Evolutionary conservation across 2,888 invertebrate genomes (phyloP).

Genomic region (Oxystoma pomonae): DNA sequence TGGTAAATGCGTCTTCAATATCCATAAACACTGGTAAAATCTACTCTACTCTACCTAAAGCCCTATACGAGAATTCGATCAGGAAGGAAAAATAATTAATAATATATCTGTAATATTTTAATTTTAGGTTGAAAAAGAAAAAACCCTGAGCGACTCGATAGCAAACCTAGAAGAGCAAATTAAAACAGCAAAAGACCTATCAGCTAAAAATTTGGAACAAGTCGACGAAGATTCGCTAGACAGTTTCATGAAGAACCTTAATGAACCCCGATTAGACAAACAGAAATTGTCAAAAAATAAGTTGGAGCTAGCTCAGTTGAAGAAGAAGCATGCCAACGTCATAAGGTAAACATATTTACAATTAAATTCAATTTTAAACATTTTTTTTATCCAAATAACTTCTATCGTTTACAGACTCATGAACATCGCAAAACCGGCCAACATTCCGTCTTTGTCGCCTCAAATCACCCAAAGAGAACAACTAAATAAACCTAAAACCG

Average conservation of each 20-base stretch:
- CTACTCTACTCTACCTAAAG: too few relatives aligned
- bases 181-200: conserved; percentile 42
- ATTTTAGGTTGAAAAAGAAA: conserved; percentile 59
- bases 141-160: conserved; percentile 51
- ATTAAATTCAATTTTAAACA: neutral
- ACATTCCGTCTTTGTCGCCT: conserved; percentile 52
- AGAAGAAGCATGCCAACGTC: conserved; percentile 63
- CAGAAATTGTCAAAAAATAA: conserved; percentile 62
- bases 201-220: conserved; percentile 30
- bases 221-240: conserved; percentile 73
- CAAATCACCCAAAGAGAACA: conserved; percentile 10
- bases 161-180: conserved; percentile 56
- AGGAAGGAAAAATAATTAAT: too few relatives aligned
- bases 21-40: too few relatives aligned
- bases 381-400: neutral
- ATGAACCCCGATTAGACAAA: conserved; percentile 50
- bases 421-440: conserved; percentile 68
- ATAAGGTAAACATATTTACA: conserved; percentile 36
- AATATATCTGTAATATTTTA: too few relatives aligned
- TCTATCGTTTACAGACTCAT: conserved; percentile 54
- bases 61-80: too few relatives aligned
- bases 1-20: too few relatives aligned
- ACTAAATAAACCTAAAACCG: conserved; percentile 6
- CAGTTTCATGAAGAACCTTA: conserved; percentile 72
- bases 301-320: conserved; percentile 64